Percentiles rank a stretch among this genome's conserved stretches.
These are phyloP conservation scores for Leuciscus idus DNA, from an alignment of 2,113 vertebrate species.

Conservation along the genomic window DNA sequence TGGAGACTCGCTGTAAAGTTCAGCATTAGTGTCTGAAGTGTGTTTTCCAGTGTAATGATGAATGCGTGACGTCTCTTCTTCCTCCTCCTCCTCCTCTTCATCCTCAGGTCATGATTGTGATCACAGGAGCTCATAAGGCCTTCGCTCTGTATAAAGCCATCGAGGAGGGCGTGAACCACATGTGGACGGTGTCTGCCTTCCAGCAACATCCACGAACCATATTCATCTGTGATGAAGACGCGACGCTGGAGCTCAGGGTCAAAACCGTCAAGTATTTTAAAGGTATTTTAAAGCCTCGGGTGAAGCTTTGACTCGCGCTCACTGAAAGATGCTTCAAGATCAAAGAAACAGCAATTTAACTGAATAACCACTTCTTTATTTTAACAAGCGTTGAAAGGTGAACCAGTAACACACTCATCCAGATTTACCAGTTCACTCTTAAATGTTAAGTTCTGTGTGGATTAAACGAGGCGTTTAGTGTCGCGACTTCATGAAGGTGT, in stretches of 20 bases:
- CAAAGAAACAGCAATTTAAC: neutral
- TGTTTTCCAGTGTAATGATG: no score
- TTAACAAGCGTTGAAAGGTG: neutral
- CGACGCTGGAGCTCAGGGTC: slow-evolving; percentile 92
- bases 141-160: slow-evolving; percentile 97
- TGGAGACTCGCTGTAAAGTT: neutral
- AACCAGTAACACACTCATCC: neutral
- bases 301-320: neutral
- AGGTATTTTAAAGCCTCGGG: slow-evolving; percentile 73
- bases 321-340: neutral
- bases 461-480: neutral
- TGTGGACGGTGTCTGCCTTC: slow-evolving; percentile 99
- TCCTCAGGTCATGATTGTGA: slow-evolving; percentile 94
- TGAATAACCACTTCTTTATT: neutral
- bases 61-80: no score
- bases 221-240: slow-evolving; percentile 95
- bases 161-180: slow-evolving; percentile 95
- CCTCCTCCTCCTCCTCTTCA: neutral
- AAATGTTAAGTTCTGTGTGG: neutral
- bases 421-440: neutral
- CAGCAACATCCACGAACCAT: slow-evolving; percentile 91
- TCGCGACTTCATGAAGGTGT: neutral
- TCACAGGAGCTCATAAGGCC: slow-evolving; percentile 95
- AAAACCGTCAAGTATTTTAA: slow-evolving; percentile 97
- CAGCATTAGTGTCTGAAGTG: neutral